phyloP scores from a whole-genome alignment of 2,888 invertebrate genomes.

The Drosophila mimetica region DNA sequence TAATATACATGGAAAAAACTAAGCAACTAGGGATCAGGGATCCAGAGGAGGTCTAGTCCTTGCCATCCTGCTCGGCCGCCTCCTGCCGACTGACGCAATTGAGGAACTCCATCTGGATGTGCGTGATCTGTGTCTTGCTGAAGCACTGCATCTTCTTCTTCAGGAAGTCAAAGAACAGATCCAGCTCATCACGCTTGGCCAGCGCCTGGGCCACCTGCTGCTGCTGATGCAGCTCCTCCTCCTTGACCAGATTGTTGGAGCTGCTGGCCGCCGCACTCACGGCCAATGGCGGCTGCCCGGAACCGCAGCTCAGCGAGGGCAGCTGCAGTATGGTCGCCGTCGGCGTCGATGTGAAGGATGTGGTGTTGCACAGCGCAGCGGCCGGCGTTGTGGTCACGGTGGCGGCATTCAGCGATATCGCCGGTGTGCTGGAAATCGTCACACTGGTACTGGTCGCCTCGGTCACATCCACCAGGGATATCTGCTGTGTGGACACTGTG shows the following conservation, averaged over 20 bases:
- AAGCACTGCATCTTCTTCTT: conserved; percentile 82
- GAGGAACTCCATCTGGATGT: conserved; percentile 82
- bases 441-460: conserved; percentile 70
- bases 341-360: conserved; percentile 43
- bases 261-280: conserved; percentile 44
- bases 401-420: conserved; percentile 48
- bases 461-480: conserved; percentile 63
- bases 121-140: conserved; percentile 80
- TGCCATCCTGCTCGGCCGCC: conserved; percentile 69
- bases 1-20: conserved; percentile 45
- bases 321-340: conserved; percentile 61
- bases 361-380: conserved; percentile 53
- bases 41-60: conserved; percentile 50
- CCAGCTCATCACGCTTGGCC: conserved; percentile 79
- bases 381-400: conserved; percentile 54
- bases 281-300: conserved; percentile 19
- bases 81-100: conserved; percentile 81
- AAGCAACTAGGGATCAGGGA: conserved; percentile 24
- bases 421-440: conserved; percentile 69
- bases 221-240: conserved; percentile 59
- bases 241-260: conserved; percentile 38
- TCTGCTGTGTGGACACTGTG: conserved; percentile 47
- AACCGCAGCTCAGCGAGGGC: conserved; percentile 52
- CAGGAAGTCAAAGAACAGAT: conserved; percentile 82
- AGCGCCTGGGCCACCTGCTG: conserved; percentile 53